Evolutionary conservation across 2,888 invertebrate genomes (phyloP), one percentile per base, ranked within the genome.

Genomic region (Scaptomyza flava): DNA sequence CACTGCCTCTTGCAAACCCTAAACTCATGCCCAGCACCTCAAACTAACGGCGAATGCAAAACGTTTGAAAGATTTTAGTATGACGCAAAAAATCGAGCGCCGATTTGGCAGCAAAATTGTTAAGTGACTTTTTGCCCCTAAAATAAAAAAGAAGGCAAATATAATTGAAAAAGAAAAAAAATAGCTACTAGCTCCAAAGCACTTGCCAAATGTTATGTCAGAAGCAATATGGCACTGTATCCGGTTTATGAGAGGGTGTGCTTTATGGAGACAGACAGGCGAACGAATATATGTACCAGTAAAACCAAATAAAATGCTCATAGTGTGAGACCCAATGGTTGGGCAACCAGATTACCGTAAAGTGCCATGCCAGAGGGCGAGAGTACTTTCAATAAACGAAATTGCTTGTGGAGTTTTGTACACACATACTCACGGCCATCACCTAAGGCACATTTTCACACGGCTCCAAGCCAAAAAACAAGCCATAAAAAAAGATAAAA

Each of bases 361-460:
- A 12, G 51, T 52, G 47, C 42, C 42, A 42, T 34, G 45, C 42
- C 52, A 30, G 41, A 36, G 34, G 57, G 33, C 36, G 36, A 70
- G 48, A 75, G 43, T 61, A 63, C 69, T 75, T 79, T 74, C 68
- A 82, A 82, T 81, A 82, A 81, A 66, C 75, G 72, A 74, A 87
- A 84, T 81, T 84, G 84, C 81, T 68, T 50, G 38, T 64, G 50
- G 65, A 61, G 38, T 46, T 66, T 43, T 41, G 47, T 42, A 47
- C 46, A 67, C 54, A 64, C 41, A 47, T 36, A 59, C 50, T 48
- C 69, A 48, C 63, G 74, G 67, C 84, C 74, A 17, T 81, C 72
- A 84, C 81, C 85, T 70, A 68, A 84, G 85, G 79, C 81, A 53
- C 61, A 81, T 61, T 81, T 84, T 81, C 74, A 77, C 85, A 84